Evolutionary conservation across 2,797 vertebrate genomes (phyloP).

Genomic region (Poeciliopsis gracilis): DNA sequence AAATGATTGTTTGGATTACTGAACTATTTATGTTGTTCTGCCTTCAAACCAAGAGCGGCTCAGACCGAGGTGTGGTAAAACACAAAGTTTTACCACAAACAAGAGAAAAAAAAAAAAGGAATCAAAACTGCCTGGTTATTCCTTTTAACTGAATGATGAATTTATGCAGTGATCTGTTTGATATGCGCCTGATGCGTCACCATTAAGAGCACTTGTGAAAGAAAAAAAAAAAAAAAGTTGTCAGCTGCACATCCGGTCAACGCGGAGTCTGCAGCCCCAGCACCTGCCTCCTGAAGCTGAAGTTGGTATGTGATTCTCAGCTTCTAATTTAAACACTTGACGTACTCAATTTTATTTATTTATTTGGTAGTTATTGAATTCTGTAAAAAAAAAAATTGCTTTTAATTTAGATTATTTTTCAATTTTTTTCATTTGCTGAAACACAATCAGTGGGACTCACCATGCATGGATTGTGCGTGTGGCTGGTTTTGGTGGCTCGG

Average conservation of each 20-base stretch:
- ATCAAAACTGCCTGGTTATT: background rate
- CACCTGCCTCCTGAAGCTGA: background rate
- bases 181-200: too few species aligned
- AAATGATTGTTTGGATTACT: background rate
- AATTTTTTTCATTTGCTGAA: too few species aligned
- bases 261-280: background rate
- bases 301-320: background rate
- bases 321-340: background rate
- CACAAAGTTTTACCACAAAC: background rate
- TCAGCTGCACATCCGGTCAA: background rate
- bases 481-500: background rate
- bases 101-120: background rate
- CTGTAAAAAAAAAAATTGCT: too few species aligned
- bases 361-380: background rate
- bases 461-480: background rate
- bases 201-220: background rate
- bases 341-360: background rate
- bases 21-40: background rate
- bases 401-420: too few species aligned
- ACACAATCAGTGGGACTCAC: background rate
- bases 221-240: background rate
- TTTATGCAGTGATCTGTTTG: background rate
- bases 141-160: background rate
- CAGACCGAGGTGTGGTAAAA: background rate
- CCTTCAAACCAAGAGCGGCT: background rate